These are phyloP conservation scores for Sebastes nivosus DNA, from an alignment of 2,797 vertebrate genomes.

Conservation along the genomic window DNA sequence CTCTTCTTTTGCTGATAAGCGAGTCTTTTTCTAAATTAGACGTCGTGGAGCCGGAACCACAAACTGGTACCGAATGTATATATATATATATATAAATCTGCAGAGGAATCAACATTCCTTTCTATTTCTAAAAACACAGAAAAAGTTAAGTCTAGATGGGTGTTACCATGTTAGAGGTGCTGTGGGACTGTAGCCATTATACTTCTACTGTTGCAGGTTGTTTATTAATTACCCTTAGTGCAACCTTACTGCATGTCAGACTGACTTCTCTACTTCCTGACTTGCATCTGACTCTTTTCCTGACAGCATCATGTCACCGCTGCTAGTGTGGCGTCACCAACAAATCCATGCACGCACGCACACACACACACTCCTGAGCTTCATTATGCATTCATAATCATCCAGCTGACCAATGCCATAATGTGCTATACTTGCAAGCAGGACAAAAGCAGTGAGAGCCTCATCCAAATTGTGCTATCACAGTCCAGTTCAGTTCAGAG, in stretches of 20 bases:
- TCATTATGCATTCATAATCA: background rate
- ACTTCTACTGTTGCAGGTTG: background rate
- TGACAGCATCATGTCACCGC: background rate
- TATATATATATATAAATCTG: background rate
- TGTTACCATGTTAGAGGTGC: background rate
- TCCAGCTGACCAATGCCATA: background rate
- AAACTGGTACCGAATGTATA: slow-evolving; percentile 16
- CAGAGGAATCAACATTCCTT: slow-evolving; percentile 30
- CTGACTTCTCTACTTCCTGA: background rate
- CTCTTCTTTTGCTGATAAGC: slow-evolving; percentile 13
- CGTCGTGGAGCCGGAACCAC: slow-evolving; percentile 12
- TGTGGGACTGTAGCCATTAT: background rate
- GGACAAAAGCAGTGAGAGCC: background rate
- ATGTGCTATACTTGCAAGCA: background rate
- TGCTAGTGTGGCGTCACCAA: background rate
- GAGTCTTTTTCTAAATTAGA: slow-evolving; percentile 27
- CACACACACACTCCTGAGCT: background rate
- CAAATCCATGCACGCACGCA: background rate
- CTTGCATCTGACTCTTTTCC: background rate
- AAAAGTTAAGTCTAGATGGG: background rate
- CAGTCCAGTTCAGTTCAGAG: background rate
- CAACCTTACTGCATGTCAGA: background rate
- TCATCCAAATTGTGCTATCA: background rate
- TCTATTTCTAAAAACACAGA: slow-evolving; percentile 13
- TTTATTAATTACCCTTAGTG: slow-evolving; percentile 1